Evolutionary conservation across 2,797 vertebrate genomes (phyloP).

Genomic region (Fringilla coelebs): DNA sequence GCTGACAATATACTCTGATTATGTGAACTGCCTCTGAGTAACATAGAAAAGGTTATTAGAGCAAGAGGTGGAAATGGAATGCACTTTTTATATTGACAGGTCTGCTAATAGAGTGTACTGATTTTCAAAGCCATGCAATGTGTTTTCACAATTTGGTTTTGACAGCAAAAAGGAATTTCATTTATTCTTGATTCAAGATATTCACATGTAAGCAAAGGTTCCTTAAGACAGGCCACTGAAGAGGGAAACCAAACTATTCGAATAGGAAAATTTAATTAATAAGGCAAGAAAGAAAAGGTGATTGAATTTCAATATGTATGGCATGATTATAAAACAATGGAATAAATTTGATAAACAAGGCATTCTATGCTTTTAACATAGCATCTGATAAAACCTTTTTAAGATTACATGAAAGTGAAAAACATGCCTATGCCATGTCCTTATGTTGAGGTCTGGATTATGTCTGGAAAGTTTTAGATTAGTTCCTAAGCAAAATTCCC

Average conservation of each 20-base stretch:
- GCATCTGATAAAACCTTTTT: conserved; percentile 16
- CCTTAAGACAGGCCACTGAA: conserved; percentile 38
- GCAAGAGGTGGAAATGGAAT: conserved; percentile 84
- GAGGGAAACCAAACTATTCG: conserved; percentile 36
- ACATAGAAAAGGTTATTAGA: conserved; percentile 89
- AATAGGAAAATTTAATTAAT: conserved; percentile 61
- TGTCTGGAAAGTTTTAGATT: conserved; percentile 25
- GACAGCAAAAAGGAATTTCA: conserved; percentile 72
- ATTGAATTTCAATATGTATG: conserved; percentile 51
- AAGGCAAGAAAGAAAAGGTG: conserved; percentile 29
- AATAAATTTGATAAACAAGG: conserved; percentile 17
- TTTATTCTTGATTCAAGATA: conserved; percentile 73
- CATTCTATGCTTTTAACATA: conserved; percentile 42
- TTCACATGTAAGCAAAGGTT: conserved; percentile 63
- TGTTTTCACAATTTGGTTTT: conserved; percentile 72
- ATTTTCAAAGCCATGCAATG: conserved; percentile 75
- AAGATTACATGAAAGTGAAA: conserved; percentile 22
- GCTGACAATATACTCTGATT: conserved; percentile 92
- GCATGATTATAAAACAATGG: conserved; percentile 30
- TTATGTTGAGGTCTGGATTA: neutral
- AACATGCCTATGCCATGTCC: neutral
- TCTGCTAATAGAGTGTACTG: conserved; percentile 89
- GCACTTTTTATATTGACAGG: conserved; percentile 93
- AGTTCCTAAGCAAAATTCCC: neutral
- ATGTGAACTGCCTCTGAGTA: conserved; percentile 81